These are phyloP conservation scores for Labia minor DNA, from an alignment of 2,888 invertebrate genomes.

Conservation along the genomic window DNA sequence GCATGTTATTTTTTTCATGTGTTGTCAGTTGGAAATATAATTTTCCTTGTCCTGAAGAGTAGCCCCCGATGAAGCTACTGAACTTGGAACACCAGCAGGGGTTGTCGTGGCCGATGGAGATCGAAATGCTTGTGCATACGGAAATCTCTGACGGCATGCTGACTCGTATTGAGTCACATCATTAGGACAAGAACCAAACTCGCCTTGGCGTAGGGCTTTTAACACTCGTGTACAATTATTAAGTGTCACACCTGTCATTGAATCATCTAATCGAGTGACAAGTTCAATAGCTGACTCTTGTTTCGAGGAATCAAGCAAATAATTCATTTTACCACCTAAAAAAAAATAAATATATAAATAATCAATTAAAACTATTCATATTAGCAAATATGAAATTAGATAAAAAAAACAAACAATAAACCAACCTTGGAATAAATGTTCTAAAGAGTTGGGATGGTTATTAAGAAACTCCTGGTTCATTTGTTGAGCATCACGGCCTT, in stretches of 20 bases:
- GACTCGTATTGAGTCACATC: constrained; percentile 56
- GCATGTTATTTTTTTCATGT: neutral
- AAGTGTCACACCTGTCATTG: constrained; percentile 42
- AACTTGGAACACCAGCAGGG: constrained; percentile 17
- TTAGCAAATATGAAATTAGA: neutral
- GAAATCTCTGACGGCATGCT: constrained; percentile 63
- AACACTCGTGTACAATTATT: constrained; percentile 73
- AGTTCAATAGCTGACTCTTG: constrained; percentile 54
- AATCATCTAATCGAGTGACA: constrained; percentile 44
- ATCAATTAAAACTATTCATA: constrained; percentile 16
- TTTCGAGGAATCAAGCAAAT: constrained; percentile 56
- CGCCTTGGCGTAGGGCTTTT: constrained; percentile 63
- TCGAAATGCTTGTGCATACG: constrained; percentile 65
- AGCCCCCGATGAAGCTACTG: neutral
- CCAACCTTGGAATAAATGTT: constrained; percentile 63
- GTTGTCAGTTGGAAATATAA: neutral
- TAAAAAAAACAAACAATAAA: neutral
- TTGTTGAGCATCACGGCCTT: constrained; percentile 46
- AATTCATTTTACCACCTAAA: constrained; percentile 60
- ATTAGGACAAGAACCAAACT: constrained; percentile 63
- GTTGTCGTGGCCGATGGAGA: constrained; percentile 31
- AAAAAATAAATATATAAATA: neutral
- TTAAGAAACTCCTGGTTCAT: constrained; percentile 61
- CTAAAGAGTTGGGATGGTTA: constrained; percentile 50
- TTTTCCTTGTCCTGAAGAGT: neutral